phyloP scores from a whole-genome alignment of 2,888 invertebrate species.

The Agriopis leucophaearia region DNA sequence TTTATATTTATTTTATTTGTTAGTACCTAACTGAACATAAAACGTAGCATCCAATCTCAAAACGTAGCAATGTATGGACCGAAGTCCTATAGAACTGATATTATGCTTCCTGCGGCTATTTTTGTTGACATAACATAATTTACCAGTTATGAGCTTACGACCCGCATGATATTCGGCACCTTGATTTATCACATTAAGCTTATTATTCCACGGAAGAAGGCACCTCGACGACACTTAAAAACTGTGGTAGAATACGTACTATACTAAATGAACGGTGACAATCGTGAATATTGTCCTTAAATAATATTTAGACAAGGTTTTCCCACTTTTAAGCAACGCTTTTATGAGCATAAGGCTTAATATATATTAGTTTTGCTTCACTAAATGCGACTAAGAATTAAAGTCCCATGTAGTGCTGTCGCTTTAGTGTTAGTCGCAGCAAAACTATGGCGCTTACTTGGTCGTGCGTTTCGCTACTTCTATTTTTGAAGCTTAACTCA shows the following conservation, averaged over 20 bases:
- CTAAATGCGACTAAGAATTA: too few relatives aligned
- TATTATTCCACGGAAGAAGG: constrained; percentile 16
- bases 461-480: too few relatives aligned
- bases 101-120: constrained; percentile 41
- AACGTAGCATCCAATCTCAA: too few relatives aligned
- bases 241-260: not conserved
- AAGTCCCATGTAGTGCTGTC: too few relatives aligned
- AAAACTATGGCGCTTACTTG: too few relatives aligned
- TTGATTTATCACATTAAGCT: constrained; percentile 34
- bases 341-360: too few relatives aligned
- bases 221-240: constrained; percentile 7
- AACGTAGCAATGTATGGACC: not conserved
- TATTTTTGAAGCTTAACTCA: too few relatives aligned
- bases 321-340: too few relatives aligned
- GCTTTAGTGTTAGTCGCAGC: too few relatives aligned
- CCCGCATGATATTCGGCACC: constrained; percentile 39
- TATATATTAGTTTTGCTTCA: too few relatives aligned
- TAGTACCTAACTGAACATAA: too few relatives aligned
- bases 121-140: constrained; percentile 53
- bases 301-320: not conserved
- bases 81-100: constrained; percentile 45
- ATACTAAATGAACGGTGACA: not conserved
- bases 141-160: constrained; percentile 43
- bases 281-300: not conserved
- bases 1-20: too few relatives aligned